Percentiles rank a stretch among this genome's conserved stretches.
These are phyloP conservation scores for Amblyornis subalaris DNA, from an alignment of 2,113 vertebrate genomes.

Conservation along the genomic window DNA sequence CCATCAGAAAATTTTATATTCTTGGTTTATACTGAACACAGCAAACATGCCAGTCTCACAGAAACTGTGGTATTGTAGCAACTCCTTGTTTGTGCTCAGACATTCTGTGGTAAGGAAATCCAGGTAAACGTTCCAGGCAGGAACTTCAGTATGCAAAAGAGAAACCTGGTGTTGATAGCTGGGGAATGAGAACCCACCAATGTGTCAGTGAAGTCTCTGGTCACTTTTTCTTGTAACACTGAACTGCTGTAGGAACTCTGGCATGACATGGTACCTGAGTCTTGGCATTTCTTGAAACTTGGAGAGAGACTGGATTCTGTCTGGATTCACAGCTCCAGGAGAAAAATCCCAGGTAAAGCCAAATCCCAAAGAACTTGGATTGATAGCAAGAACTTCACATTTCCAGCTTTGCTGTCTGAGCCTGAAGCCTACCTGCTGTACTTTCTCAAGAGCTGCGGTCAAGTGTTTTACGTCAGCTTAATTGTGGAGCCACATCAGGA, in stretches of 20 bases:
- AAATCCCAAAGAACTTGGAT: neutral
- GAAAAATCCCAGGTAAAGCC: neutral
- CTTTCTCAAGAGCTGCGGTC: neutral
- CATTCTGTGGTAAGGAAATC: neutral
- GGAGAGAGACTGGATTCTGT: neutral
- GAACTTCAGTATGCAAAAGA: neutral
- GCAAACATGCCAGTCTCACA: neutral
- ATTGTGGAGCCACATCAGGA: neutral
- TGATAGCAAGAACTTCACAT: neutral
- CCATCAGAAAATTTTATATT: neutral
- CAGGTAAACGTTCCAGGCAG: neutral
- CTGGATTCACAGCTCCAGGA: neutral
- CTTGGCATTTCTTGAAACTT: neutral
- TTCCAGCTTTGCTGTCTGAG: neutral
- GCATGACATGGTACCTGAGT: neutral
- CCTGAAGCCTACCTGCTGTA: neutral
- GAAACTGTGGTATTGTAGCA: neutral
- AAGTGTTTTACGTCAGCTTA: neutral
- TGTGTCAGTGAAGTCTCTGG: neutral
- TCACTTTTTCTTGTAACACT: neutral
- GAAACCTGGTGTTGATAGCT: neutral
- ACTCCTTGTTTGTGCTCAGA: neutral
- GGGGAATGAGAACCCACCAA: neutral
- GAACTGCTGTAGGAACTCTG: neutral
- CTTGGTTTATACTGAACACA: neutral